These are phyloP conservation scores for Embiotoca jacksoni DNA, from an alignment of 2,113 vertebrate species.

Conservation along the genomic window DNA sequence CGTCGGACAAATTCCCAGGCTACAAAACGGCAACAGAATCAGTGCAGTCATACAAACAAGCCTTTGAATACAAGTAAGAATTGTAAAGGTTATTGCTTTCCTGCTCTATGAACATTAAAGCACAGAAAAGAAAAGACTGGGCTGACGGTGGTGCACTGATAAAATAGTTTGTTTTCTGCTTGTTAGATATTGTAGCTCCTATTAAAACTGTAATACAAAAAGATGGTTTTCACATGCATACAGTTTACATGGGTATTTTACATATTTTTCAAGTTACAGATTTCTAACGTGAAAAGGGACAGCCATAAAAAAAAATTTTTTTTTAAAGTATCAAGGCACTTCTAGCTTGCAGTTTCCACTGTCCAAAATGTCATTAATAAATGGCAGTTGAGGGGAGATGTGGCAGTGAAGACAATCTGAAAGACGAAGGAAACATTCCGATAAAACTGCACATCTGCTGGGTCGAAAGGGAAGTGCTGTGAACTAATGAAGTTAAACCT, in stretches of 20 bases:
- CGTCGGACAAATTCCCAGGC: slow-evolving; percentile 4
- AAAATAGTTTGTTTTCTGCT: background rate
- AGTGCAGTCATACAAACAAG: background rate
- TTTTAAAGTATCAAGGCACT: background rate
- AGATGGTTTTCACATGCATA: background rate
- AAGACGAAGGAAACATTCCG: background rate
- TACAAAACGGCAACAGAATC: background rate
- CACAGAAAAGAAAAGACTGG: slow-evolving; percentile 10
- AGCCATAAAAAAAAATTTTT: too few species aligned
- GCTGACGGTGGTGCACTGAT: background rate
- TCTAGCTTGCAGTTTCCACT: background rate
- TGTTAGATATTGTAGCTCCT: too few species aligned
- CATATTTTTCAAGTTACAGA: background rate
- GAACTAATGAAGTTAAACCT: too few species aligned
- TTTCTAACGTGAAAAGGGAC: background rate
- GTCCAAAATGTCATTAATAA: background rate
- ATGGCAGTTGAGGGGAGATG: background rate
- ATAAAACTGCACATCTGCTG: background rate
- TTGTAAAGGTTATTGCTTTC: slow-evolving; percentile 7
- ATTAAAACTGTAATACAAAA: background rate
- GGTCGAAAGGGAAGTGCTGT: background rate
- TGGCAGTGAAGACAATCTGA: background rate
- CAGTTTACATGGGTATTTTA: background rate
- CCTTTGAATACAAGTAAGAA: slow-evolving; percentile 19
- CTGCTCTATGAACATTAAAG: slow-evolving; percentile 45